Base-by-base conservation (phyloP, 1,140 invertebrate genomes). In the Zeugodacus cucurbitae region DNA sequence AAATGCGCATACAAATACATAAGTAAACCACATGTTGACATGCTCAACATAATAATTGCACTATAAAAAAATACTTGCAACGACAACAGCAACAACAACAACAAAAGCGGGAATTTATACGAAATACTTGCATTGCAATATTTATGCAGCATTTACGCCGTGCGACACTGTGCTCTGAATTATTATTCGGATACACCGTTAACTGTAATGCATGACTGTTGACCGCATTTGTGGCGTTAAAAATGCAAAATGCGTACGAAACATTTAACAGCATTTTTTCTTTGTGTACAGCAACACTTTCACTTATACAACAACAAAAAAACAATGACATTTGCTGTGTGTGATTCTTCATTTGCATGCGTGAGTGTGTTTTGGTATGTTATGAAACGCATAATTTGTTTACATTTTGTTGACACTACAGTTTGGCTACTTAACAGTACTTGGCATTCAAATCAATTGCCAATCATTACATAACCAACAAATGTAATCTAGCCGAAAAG, bases 201-300 rank as follows among this genome's bases (percentile, higher is more conserved):
- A 54, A 74, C 34, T 41, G 67, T 7, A 74, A 32, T 74, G 20
- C 14, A 26, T 1, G 34, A 74, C 34, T 74, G 17, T 74, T 74
- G 67, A 41, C 67, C 67, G 67, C 67, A 74, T 74, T 74, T 74
- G 29, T 20, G 67, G 67, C 67, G 67, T 32, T 74, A 7, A 74
- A 74, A 74, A 74, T 74, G 34, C 67, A 37, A 74, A 74, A 37
- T 74, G 67, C 67, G 67, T 74, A 74, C 22, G 32, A 41, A 22
- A 20, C 67, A 41, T 37, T 26, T 17, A 67, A 67, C 26, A 37
- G 34, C 48, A n/a, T 37, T 20, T 74, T 74, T 22, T 54, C 14
- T 54, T 54, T 54, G 4, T 74, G 41, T 32, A 41, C 67, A 37
- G 20, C 32, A 74, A 74, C 34, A 74, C 67, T 74, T 74, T 74